phyloP scores from a whole-genome alignment of 92 coral and sea anemone species.

The Phymanthus crucifer region DNA sequence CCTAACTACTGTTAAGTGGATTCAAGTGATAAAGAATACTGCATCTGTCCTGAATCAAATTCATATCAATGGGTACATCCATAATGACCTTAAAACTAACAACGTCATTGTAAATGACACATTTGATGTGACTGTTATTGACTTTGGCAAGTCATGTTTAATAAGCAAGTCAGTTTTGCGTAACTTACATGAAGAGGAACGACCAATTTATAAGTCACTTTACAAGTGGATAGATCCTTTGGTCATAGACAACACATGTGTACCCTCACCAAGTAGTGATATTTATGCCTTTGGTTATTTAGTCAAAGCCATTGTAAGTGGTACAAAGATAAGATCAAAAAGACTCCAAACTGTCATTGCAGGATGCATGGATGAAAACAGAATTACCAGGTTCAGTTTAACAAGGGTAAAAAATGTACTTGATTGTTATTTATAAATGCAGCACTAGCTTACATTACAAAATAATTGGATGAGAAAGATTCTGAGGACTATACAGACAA shows the following conservation, averaged over 20 bases:
- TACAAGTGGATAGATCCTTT: slow-evolving; percentile 2
- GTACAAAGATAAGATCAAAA: not conserved
- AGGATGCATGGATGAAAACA: not conserved
- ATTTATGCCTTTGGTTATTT: slow-evolving; percentile 9
- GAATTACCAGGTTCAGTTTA: not conserved
- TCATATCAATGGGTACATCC: slow-evolving; percentile 3
- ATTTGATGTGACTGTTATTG: not conserved
- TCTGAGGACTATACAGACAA: no score
- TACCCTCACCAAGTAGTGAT: not conserved
- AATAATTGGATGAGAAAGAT: no score
- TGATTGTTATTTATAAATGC: not conserved
- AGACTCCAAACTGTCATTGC: not conserved
- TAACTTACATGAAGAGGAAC: not conserved
- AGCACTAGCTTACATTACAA: no score
- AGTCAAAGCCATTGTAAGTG: not conserved
- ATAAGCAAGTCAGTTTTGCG: not conserved
- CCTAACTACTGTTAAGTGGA: not conserved
- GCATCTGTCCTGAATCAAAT: slow-evolving; percentile 2
- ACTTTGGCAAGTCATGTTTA: not conserved
- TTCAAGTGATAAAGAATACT: not conserved
- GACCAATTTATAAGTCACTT: not conserved
- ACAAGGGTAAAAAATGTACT: not conserved
- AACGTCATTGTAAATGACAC: not conserved
- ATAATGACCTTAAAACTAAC: slow-evolving; percentile 2
- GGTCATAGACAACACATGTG: not conserved